Base-by-base conservation (phyloP, 1,140 invertebrate species). In the Diabrotica undecimpunctata region DNA sequence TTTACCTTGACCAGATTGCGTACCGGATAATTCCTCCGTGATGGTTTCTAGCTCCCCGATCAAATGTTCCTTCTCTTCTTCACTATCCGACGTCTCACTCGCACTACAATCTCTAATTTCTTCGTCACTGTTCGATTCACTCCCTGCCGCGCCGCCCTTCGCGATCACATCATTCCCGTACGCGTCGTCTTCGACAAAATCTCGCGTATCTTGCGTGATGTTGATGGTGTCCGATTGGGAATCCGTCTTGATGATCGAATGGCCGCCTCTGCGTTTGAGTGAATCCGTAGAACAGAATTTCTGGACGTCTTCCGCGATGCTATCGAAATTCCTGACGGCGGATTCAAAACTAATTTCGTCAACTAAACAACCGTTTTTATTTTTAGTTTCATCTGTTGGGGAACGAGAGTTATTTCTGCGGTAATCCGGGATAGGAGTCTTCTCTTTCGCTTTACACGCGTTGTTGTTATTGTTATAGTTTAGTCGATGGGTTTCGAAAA, bases 291-390 rank as follows among this genome's bases (percentile, higher is more conserved):
- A 66, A 25, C 70, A 74, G 65, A 78, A 74, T 52, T 75, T 76
- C 58, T 73, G 70, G 37, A 78, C 75, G 63, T 78, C 77, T 64
- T 74, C 72, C 9, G 74, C 77, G 35, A 76, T 75, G 62, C 68
- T 67, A 69, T 78, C 70, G 67, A 78, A 78, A 71, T 78, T 72
- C 35, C 73, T 68, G 10, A 78, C 72, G 35, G 77, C 77, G 59
- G 67, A 64, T 61, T 76, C 70, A 67, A 78, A 77, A 54, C 69
- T 70, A 52, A 73, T 64, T 51, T 72, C 67, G 59, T 64, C 66
- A 25, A 13, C 54, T 60, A 65, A 37, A 62, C 63, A 58, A 14
- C 59, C 46, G 54, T 62, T 61, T 50, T 54, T 66, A 69, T 68
- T 65, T 70, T 62, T 67, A 66, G 58, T 14, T 41, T 38, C 51